phyloP scores from a whole-genome alignment of 2,113 vertebrate genomes.

The Otis tarda region DNA sequence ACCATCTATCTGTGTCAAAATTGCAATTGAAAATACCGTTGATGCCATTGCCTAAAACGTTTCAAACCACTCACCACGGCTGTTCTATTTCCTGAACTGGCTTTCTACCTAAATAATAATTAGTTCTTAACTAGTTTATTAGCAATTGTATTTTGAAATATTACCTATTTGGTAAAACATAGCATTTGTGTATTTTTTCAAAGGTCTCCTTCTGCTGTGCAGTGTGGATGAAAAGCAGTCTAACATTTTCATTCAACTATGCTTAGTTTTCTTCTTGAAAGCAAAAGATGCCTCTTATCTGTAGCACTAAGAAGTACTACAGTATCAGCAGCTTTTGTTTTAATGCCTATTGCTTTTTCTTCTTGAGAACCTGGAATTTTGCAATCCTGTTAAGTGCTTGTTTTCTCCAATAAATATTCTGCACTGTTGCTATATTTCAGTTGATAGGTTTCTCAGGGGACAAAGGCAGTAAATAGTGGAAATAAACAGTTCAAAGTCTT shows the following conservation, averaged over 20 bases:
- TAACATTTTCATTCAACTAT: not conserved
- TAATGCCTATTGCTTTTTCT: not conserved
- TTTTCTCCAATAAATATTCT: conserved; percentile 39
- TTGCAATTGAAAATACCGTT: not conserved
- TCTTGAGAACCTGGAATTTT: conserved; percentile 31
- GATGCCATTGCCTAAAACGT: not conserved
- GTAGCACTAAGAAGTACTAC: not conserved
- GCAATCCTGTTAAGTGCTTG: conserved; percentile 40
- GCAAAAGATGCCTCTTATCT: not conserved
- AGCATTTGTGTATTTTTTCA: not conserved
- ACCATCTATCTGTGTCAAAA: not conserved
- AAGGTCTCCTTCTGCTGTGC: not conserved
- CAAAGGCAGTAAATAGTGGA: conserved; percentile 53
- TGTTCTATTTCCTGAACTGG: not conserved
- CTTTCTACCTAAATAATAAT: not conserved
- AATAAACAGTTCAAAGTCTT: conserved; percentile 64
- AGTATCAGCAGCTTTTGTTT: not conserved
- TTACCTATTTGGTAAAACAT: not conserved
- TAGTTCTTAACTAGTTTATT: not conserved
- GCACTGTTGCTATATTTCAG: conserved; percentile 27
- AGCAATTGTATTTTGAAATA: not conserved
- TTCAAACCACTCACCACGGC: not conserved
- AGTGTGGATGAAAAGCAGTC: not conserved
- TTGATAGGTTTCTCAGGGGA: conserved; percentile 67
- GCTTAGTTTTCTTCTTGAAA: conserved; percentile 12